Base-by-base conservation (phyloP, 2,113 vertebrate species). In the Calidris pugnax region DNA sequence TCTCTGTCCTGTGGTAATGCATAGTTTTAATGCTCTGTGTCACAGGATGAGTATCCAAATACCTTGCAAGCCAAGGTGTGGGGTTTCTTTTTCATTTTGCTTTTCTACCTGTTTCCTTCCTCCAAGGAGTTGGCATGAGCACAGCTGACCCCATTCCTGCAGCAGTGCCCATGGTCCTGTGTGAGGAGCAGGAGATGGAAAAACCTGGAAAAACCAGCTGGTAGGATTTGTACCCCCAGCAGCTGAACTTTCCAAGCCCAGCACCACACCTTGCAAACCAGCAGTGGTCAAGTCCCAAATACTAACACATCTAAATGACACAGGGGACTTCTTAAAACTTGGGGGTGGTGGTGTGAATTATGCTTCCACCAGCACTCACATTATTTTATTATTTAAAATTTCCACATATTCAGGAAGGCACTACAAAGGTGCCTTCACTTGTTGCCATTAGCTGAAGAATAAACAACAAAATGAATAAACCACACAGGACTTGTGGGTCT, bases 111-210 rank as follows among this genome's bases (percentile, higher is more conserved):
- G 0, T 63, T 80, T 39, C 24, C 19, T 76, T 67, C 35, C 73
- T 69, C 0, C 1, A 32, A 91, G 53, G 18, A 57, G 24, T 11
- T 0, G 3, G 6, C 3, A 9, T 0, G 1, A 63, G 62, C 62
- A 26, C 15, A 47, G 51, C 23, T 39, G 30, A 19, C 11, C 8
- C 17, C 2, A 1, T 27, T 74, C 55, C 64, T 33, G 33, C 18
- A 21, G 33, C 3, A 3, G 12, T 26, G 55, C 22, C 35, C 18
- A 3, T 7, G 23, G 28, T 79, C 37, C 60, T 5, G 0, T 12
- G 12, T 37, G 73, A 24, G 17, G 12, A 64, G n/a, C 62, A 64
- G 43, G 32, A 57, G 47, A n/a, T n/a, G n/a, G n/a, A n/a, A n/a
- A n/a, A 63, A 7, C 24, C 27, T 59, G 20, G 28, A 55, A 22